These are phyloP conservation scores for Tachina grossa DNA, from an alignment of 2,888 invertebrate genomes.

Conservation along the genomic window DNA sequence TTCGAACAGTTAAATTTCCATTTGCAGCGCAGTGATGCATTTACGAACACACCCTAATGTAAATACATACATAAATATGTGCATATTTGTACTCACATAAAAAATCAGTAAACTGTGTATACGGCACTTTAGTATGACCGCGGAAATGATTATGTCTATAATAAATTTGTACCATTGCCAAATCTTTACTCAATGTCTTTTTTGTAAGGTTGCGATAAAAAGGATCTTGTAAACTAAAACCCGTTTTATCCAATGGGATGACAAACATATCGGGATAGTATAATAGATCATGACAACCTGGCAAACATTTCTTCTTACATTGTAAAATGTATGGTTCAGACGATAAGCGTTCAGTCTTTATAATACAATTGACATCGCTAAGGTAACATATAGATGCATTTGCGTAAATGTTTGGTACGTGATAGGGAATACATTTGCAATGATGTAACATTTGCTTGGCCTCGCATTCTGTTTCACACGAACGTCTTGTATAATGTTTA, in stretches of 20 bases:
- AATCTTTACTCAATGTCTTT: conserved; percentile 83
- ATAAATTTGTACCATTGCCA: conserved; percentile 89
- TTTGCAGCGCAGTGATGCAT: too few relatives aligned
- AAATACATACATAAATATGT: too few relatives aligned
- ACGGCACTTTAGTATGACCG: conserved; percentile 88
- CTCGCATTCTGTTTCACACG: conserved; percentile 86
- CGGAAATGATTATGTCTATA: conserved; percentile 88
- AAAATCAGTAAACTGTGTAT: conserved; percentile 91
- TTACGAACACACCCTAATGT: too few relatives aligned
- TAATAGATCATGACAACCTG: conserved; percentile 89
- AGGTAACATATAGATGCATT: conserved; percentile 88
- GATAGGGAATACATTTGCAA: conserved; percentile 78
- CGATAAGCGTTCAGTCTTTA: conserved; percentile 76
- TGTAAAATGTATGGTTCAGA: conserved; percentile 53
- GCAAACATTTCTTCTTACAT: conserved; percentile 84
- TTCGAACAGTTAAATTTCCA: too few relatives aligned
- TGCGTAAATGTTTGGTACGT: conserved; percentile 85
- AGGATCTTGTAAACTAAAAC: conserved; percentile 69
- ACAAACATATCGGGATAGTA: conserved; percentile 86
- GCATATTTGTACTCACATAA: conserved; percentile 85
- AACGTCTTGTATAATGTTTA: conserved; percentile 79
- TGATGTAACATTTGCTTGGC: conserved; percentile 72
- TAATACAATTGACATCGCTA: conserved; percentile 86
- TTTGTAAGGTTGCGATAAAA: conserved; percentile 74
- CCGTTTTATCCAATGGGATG: conserved; percentile 83